Conservation (phyloP, 2,888 invertebrate species). For the Siphlonurus alternatus region DNA sequence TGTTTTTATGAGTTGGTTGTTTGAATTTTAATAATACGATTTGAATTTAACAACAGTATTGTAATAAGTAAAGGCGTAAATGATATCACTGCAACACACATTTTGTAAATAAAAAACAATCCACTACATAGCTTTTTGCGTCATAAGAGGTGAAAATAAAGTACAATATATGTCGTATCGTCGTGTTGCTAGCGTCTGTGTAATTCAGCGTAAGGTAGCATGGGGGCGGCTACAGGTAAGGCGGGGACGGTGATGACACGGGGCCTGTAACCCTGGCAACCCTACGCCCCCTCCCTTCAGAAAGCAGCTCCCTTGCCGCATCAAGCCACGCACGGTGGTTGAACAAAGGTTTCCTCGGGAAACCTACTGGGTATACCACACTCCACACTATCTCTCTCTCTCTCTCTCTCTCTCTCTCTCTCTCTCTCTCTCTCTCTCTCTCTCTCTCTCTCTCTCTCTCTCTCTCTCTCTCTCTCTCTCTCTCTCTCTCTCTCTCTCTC, state of each 20-base stretch:
- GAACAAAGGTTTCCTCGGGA: constrained; percentile 14
- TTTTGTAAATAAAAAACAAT: too few relatives aligned
- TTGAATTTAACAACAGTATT: too few relatives aligned
- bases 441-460: not conserved
- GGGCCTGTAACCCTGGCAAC: not conserved
- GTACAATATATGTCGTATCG: too few relatives aligned
- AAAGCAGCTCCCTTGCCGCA: not conserved
- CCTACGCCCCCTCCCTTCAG: not conserved
- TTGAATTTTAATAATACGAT: too few relatives aligned
- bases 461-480: too few relatives aligned
- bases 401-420: not conserved
- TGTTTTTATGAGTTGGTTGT: too few relatives aligned
- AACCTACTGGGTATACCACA: constrained; percentile 11
- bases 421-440: not conserved
- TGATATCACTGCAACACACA: too few relatives aligned
- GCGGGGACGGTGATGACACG: not conserved
- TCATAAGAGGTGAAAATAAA: too few relatives aligned
- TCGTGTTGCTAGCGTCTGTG: not conserved
- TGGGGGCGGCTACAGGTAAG: not conserved
- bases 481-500: too few relatives aligned
- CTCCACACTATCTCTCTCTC: constrained; percentile 1
- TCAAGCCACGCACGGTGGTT: constrained; percentile 7
- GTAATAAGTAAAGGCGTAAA: too few relatives aligned
- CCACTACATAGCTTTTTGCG: too few relatives aligned
- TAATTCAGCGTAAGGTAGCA: not conserved